Evolutionary conservation across 2,113 vertebrate genomes (phyloP).

Genomic region (Aegotheles bennettii): DNA sequence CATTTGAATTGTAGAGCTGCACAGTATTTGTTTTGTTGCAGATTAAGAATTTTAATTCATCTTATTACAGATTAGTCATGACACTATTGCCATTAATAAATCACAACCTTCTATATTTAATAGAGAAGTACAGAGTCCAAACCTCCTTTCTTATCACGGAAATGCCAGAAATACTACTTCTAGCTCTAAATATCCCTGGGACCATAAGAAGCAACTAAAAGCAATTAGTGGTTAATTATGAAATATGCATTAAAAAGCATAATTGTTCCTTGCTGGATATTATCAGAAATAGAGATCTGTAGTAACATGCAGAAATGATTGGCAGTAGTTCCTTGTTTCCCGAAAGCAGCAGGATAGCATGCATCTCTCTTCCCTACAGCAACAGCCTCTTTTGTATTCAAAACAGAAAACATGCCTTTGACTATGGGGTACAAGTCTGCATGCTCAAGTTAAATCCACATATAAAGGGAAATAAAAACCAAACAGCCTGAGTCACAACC

Average conservation of each 20-base stretch:
- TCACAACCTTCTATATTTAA: neutral
- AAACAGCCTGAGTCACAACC: neutral
- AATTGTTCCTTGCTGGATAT: neutral
- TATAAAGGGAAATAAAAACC: neutral
- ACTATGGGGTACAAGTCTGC: neutral
- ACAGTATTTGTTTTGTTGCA: neutral
- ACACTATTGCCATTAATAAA: neutral
- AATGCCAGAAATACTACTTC: neutral
- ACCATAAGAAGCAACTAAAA: neutral
- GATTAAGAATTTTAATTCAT: neutral
- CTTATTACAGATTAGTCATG: neutral
- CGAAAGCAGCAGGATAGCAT: neutral
- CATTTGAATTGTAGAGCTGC: neutral
- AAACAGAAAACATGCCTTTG: neutral
- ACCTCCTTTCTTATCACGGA: neutral
- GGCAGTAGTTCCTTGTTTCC: neutral
- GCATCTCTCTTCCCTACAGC: neutral
- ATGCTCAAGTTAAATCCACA: neutral
- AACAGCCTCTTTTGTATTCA: neutral
- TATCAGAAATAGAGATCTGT: neutral
- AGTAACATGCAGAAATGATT: rapidly evolving
- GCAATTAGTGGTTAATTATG: neutral
- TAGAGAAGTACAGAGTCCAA: neutral
- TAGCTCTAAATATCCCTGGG: neutral
- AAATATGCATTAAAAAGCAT: neutral